These are phyloP conservation scores for Bergia puertoricense DNA, from an alignment of 92 coral and sea anemone species.

Conservation along the genomic window DNA sequence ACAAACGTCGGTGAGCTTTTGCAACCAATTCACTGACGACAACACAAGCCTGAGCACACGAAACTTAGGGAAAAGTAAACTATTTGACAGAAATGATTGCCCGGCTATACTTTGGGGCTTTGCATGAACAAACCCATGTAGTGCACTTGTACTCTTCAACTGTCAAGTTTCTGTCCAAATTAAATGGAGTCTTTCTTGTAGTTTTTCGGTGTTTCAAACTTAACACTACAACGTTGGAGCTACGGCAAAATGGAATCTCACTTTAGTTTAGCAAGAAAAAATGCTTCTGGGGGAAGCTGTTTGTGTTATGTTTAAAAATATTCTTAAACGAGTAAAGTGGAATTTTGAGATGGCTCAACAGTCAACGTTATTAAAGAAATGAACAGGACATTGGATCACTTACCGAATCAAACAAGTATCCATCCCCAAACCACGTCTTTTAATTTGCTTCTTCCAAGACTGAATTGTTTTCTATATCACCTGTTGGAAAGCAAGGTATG, in stretches of 20 bases:
- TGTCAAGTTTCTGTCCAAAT: constrained; percentile 27
- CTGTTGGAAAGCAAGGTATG: constrained; percentile 24
- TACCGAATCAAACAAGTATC: neutral
- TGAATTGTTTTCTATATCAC: constrained; percentile 2
- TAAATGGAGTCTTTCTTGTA: neutral
- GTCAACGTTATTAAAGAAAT: neutral
- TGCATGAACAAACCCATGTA: neutral
- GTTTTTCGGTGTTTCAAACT: neutral
- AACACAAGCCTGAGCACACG: constrained; percentile 15
- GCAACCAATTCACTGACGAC: neutral
- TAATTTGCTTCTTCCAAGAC: neutral
- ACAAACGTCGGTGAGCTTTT: neutral
- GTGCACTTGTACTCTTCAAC: constrained; percentile 4
- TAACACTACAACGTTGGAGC: neutral
- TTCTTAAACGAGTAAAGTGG: constrained; percentile 17
- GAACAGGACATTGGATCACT: neutral
- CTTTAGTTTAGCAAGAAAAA: neutral
- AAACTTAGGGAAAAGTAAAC: constrained; percentile 27
- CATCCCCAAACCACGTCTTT: neutral
- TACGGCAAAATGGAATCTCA: neutral
- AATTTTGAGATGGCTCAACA: neutral
- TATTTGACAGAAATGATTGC: constrained; percentile 41
- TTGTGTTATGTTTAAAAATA: neutral
- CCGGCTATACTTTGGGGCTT: constrained; percentile 3
- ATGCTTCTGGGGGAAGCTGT: neutral